Conservation (phyloP, 2,113 vertebrate species). For the Eudyptes chrysolophus region DNA sequence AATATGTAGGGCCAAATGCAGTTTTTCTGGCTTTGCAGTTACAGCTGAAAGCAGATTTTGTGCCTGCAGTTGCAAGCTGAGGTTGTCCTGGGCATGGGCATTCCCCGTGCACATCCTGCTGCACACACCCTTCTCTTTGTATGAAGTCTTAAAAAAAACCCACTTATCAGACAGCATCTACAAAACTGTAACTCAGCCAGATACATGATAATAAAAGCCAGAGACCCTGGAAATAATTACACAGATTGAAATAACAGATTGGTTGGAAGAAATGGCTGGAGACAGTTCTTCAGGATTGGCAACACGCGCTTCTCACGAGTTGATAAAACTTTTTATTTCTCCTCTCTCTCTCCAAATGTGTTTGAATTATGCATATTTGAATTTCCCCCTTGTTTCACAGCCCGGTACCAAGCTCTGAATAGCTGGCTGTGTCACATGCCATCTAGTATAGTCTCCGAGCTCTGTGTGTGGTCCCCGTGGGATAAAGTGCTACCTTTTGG, state of each 20-base stretch:
- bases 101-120: not conserved
- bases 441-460: not conserved
- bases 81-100: not conserved
- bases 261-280: constrained; percentile 56
- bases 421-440: constrained; percentile 65
- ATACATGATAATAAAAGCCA: constrained; percentile 53
- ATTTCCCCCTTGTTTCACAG: constrained; percentile 62
- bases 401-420: constrained; percentile 56
- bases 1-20: not conserved
- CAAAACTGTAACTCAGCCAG: constrained; percentile 23
- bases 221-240: constrained; percentile 67
- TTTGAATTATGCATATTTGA: constrained; percentile 63
- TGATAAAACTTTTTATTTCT: constrained; percentile 31
- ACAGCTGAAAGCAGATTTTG: not conserved
- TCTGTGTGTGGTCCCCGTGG: constrained; percentile 54
- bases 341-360: not conserved
- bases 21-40: not conserved
- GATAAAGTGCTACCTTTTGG: constrained; percentile 63
- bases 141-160: not conserved
- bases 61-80: not conserved
- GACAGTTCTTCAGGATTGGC: constrained; percentile 39
- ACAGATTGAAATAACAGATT: constrained; percentile 65
- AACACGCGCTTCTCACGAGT: not conserved
- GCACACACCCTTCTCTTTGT: not conserved
- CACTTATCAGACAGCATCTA: constrained; percentile 22